Base-by-base conservation (phyloP, 1,140 invertebrate species). In the Neuroterus valhalla region DNA sequence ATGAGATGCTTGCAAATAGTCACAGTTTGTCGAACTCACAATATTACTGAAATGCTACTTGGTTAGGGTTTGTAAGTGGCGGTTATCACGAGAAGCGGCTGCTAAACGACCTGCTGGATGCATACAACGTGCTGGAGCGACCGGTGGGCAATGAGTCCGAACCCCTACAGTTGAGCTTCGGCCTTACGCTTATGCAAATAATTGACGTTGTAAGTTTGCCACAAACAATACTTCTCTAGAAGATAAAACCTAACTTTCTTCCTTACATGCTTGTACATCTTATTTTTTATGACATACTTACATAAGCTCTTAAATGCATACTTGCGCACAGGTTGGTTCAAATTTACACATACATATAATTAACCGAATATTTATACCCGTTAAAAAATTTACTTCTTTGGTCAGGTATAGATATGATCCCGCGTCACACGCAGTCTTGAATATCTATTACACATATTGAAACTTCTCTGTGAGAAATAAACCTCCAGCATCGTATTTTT, bases 141-240 rank as follows among this genome's bases (percentile, higher is more conserved):
- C 98, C 98, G 70, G 98, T 99, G 84, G 94, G 95, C 86, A 99
- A 99, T 92, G 97, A 99, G 93, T 96, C 96, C 84, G 96, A 98
- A 87, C 96, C 98, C 84, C 94, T 99, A 84, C 94, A 96, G 91
- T 96, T 99, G 90, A 97, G 94, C 91, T 98, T 99, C 92, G 97
- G 98, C 87, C 94, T 99, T 90, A 98, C 97, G 85, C 94, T 99
- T 87, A 98, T 99, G 94, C 98, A 99, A 94, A 98, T 99, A 90
- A 99, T 99, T 91, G 98, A 99, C 92, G 98, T 99, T 94, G 98
- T 99, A 94, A 94, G 96, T 94, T 81, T 85, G 79, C 80, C 78
- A 83, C 81, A 77, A 77, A 69, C 69, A 74, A 73, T 66, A 38
- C 81, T 81, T 80, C 69, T 80, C 72, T 66, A 78, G 71, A 50